These are phyloP conservation scores for Neopipo cinnamomea DNA, from an alignment of 2,113 vertebrate species.

Conservation along the genomic window DNA sequence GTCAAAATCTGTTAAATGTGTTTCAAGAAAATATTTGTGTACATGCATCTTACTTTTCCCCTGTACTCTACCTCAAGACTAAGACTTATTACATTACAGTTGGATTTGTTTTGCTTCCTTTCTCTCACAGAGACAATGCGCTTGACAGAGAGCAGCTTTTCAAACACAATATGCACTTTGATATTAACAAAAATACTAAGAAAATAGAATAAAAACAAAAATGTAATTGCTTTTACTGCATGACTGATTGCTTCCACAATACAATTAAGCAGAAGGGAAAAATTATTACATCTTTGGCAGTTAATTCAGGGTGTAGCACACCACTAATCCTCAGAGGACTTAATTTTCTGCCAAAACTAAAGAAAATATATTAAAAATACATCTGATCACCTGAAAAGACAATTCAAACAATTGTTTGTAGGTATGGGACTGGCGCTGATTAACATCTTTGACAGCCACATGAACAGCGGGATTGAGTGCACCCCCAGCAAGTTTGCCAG, in stretches of 20 bases:
- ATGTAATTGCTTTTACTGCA: conserved; percentile 31
- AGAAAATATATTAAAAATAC: background rate
- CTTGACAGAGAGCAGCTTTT: background rate
- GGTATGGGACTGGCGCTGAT: rapidly evolving
- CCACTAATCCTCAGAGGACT: background rate
- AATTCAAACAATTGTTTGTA: background rate
- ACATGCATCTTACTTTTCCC: background rate
- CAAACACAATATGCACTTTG: background rate
- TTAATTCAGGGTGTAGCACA: conserved; percentile 8
- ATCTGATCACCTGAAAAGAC: conserved; percentile 1
- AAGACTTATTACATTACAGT: background rate
- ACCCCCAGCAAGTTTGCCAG: background rate
- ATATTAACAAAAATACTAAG: conserved; percentile 27
- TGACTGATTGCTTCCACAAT: conserved; percentile 44
- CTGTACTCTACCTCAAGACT: background rate
- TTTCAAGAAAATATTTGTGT: background rate
- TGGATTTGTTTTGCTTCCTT: background rate
- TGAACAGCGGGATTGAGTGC: background rate
- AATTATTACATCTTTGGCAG: conserved; percentile 39
- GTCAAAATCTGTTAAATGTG: background rate
- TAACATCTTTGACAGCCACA: background rate
- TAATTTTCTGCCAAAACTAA: conserved; percentile 36
- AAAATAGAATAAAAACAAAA: conserved; percentile 28
- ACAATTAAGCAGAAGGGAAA: conserved; percentile 45
- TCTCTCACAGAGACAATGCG: background rate